A percentile compares a stretch with the other conserved stretches of the same genome.
Conservation (phyloP, 1,140 invertebrate genomes). For the Drosophila parabipectinata region DNA sequence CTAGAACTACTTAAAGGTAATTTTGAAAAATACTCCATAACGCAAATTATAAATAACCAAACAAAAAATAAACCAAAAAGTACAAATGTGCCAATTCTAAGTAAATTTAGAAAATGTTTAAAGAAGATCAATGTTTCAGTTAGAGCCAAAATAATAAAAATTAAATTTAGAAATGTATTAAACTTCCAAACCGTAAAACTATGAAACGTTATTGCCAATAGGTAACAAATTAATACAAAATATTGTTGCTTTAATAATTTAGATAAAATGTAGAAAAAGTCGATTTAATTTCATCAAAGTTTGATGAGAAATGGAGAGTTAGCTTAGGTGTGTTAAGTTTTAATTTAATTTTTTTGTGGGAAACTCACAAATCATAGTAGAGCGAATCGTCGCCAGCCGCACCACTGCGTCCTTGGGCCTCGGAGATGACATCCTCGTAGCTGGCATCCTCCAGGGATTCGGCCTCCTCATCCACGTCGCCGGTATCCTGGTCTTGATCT, state of each 20-base stretch:
- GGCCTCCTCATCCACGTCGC: slow-evolving; percentile 29
- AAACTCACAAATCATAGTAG: slow-evolving; percentile 83
- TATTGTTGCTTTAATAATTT: slow-evolving; percentile 18
- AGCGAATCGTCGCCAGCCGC: slow-evolving; percentile 68
- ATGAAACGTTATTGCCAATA: slow-evolving; percentile 37
- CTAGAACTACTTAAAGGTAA: slow-evolving; percentile 18
- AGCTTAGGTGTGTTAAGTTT: slow-evolving; percentile 30
- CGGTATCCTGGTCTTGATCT: slow-evolving; percentile 27
- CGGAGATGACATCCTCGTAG: slow-evolving; percentile 58
- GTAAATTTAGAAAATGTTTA: slow-evolving; percentile 39
- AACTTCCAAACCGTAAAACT: slow-evolving; percentile 22
- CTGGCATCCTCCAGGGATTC: slow-evolving; percentile 59
- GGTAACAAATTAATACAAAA: slow-evolving; percentile 33
- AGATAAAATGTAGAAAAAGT: slow-evolving; percentile 39
- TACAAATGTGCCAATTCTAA: slow-evolving; percentile 64
- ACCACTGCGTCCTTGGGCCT: slow-evolving; percentile 49
- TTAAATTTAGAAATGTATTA: slow-evolving; percentile 23
- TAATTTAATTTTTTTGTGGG: slow-evolving; percentile 18
- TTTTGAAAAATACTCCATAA: slow-evolving; percentile 42
- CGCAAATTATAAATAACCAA: slow-evolving; percentile 19
- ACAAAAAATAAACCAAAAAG: slow-evolving; percentile 51
- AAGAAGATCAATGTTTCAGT: slow-evolving; percentile 20
- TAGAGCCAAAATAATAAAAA: slow-evolving; percentile 40
- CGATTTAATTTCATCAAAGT: slow-evolving; percentile 23
- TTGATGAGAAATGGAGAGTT: slow-evolving; percentile 52